Base-by-base conservation (phyloP, 1,140 invertebrate genomes). In the Pachypsylla venusta region DNA sequence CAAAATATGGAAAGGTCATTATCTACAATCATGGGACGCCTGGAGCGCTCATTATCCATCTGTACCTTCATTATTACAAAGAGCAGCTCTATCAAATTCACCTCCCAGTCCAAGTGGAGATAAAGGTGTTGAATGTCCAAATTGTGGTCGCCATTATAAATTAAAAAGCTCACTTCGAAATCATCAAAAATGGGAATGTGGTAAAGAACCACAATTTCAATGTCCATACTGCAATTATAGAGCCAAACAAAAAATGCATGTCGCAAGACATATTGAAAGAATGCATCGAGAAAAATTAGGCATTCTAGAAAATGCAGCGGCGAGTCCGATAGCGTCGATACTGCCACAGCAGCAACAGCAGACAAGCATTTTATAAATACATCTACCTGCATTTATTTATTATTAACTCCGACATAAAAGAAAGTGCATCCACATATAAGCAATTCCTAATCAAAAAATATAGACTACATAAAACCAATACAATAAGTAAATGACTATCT, bases 151-250 rank as follows among this genome's bases (percentile, higher is more conserved):
- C 42, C 79, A 85, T 53, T 89, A 89, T 73, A 89, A 89, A 69
- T 75, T 89, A 53, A 88, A 88, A 71, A 87, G 84, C 60, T 88
- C 85, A 65, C 74, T 89, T 67, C 76, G 85, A 22, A 89, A 88
- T 68, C 85, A 89, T 69, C 85, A 88, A 73, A 88, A 89, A 70
- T 89, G 85, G 85, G 86, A 89, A 69, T 89, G 86, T 70, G 85
- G 84, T 63, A 87, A 86, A 71, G 84, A 87, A 70, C 84, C 85
- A 1, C 84, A 87, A 69, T 88, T 87, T 68, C 82, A 84, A 65
- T 88, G 85, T 71, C 83, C 83, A 3, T 84, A 84, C 70, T 88
- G 85, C 70, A 81, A 85, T 10, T 87, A 88, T 70, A 77, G 82
- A 60, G 84, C 84, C 62, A 88, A 87, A 67, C 84, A 87, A 68